Percentiles rank a stretch among this genome's conserved stretches.
Conservation (phyloP, 2,888 invertebrate species). For the Drosophila kanekoi region DNA sequence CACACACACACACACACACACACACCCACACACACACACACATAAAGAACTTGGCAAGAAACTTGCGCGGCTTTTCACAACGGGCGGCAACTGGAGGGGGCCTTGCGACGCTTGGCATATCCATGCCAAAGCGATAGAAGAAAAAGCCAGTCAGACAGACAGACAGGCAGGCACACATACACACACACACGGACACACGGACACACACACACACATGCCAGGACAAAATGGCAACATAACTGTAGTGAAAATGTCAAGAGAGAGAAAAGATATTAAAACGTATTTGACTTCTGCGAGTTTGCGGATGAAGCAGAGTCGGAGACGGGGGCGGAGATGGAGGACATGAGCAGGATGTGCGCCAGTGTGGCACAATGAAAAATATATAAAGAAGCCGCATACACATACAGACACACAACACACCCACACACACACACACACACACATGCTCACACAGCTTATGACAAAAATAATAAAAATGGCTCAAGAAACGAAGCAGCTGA, state of each 20-base stretch:
- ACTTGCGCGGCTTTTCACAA: conserved; percentile 61
- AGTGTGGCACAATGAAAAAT: conserved; percentile 82
- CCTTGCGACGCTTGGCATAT: conserved; percentile 44
- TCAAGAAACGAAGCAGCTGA: conserved; percentile 74
- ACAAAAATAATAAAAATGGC: conserved; percentile 82
- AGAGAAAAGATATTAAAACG: conserved; percentile 83
- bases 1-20: conserved; percentile 57
- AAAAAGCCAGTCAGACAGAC: conserved; percentile 45
- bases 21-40: conserved; percentile 21
- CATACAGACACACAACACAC: conserved; percentile 26
- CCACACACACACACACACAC: conserved; percentile 31
- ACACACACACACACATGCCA: conserved; percentile 35
- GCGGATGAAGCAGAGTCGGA: conserved; percentile 49
- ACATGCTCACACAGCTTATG: conserved; percentile 60
- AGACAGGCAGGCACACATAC: conserved; percentile 24
- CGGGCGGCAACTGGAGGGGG: conserved; percentile 16
- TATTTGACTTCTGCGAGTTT: conserved; percentile 82
- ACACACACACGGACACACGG: too few species aligned
- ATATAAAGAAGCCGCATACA: conserved; percentile 75
- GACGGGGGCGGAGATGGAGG: conserved; percentile 29
- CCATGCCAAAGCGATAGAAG: conserved; percentile 64
- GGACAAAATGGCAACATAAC: conserved; percentile 80
- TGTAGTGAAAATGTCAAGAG: conserved; percentile 83
- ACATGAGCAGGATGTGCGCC: conserved; percentile 77
- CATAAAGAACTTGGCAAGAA: conserved; percentile 65